phyloP scores from a whole-genome alignment of 2,797 vertebrate genomes.

The Clarias pachynema region DNA sequence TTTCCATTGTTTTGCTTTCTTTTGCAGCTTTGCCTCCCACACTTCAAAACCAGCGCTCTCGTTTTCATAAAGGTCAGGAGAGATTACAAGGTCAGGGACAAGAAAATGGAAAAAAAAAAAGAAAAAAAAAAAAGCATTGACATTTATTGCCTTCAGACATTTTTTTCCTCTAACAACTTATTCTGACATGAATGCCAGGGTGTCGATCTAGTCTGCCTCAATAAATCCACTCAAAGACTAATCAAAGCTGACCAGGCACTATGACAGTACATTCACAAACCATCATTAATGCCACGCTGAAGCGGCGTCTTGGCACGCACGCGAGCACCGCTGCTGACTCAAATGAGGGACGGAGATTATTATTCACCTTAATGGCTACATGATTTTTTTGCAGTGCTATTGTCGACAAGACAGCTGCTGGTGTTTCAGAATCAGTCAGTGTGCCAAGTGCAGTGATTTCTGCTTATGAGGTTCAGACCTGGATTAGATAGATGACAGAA shows the following conservation, averaged over 20 bases:
- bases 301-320: neutral
- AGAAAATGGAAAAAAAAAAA: conserved; percentile 5
- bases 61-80: conserved; percentile 54
- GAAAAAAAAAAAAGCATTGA: neutral
- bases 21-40: conserved; percentile 32
- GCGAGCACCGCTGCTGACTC: conserved; percentile 14
- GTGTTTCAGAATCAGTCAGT: conserved; percentile 12
- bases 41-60: conserved; percentile 21
- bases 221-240: conserved; percentile 45
- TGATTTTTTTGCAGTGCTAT: neutral
- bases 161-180: neutral
- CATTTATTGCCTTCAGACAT: conserved; percentile 10
- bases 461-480: neutral
- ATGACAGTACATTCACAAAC: conserved; percentile 35
- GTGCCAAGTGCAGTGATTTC: neutral
- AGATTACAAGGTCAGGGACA: conserved; percentile 35
- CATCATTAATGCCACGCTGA: conserved; percentile 28
- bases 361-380: conserved; percentile 10
- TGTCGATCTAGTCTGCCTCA: conserved; percentile 3
- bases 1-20: conserved; percentile 35
- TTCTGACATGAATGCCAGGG: neutral
- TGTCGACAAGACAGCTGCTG: neutral
- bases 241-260: conserved; percentile 33
- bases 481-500: neutral
- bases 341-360: neutral